phyloP scores from a whole-genome alignment of 2,797 vertebrate species.

The Enteromius thamalakanensis region DNA sequence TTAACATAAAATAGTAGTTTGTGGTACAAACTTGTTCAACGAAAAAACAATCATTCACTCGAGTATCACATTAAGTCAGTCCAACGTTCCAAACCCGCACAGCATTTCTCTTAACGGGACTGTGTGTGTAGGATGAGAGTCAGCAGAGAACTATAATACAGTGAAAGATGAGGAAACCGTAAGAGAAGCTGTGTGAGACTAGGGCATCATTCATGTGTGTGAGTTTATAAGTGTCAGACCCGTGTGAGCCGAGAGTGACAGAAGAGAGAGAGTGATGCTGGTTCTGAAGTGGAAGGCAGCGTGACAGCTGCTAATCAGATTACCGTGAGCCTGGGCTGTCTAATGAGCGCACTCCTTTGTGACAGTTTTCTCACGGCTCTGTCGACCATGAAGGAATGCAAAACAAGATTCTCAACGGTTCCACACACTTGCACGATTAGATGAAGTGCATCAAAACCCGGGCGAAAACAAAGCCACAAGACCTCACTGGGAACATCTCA shows the following conservation, averaged over 20 bases:
- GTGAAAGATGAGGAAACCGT: neutral
- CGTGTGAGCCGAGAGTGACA: slow-evolving; percentile 48
- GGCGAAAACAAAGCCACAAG: slow-evolving; percentile 69
- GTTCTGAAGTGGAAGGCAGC: slow-evolving; percentile 74
- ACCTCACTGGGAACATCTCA: slow-evolving; percentile 71
- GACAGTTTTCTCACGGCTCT: slow-evolving; percentile 75
- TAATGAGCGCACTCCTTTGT: slow-evolving; percentile 82
- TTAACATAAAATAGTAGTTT: slow-evolving; percentile 6
- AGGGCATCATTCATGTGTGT: slow-evolving; percentile 20
- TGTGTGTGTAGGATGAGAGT: neutral
- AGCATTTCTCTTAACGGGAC: neutral
- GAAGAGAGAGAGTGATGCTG: slow-evolving; percentile 58
- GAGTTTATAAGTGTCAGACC: slow-evolving; percentile 49
- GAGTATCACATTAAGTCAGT: neutral
- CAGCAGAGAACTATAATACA: neutral
- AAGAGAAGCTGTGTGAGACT: neutral
- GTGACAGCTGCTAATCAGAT: slow-evolving; percentile 85
- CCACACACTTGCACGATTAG: slow-evolving; percentile 71
- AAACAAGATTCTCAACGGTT: slow-evolving; percentile 73
- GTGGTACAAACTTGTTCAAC: neutral
- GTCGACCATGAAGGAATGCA: slow-evolving; percentile 76
- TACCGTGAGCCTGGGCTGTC: slow-evolving; percentile 77
- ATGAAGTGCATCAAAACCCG: slow-evolving; percentile 69
- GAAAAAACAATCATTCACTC: neutral
- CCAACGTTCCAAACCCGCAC: neutral